These are phyloP conservation scores for Mnemiopsis leidyi DNA, from an alignment of 37 sponge, comb jelly and placozoan species.

Conservation along the genomic window DNA sequence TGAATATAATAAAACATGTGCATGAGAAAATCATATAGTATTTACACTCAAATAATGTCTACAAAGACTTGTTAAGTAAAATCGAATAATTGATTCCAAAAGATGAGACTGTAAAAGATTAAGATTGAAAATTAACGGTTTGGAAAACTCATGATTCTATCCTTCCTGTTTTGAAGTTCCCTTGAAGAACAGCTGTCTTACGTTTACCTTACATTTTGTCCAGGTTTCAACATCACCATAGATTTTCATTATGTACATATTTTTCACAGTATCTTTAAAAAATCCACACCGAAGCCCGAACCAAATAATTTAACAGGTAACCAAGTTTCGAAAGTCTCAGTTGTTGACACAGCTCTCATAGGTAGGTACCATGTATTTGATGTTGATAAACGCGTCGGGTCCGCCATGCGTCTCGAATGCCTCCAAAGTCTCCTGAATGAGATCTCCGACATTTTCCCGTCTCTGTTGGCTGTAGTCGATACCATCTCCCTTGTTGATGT, in stretches of 20 bases:
- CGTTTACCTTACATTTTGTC: background rate
- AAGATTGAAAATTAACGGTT: background rate
- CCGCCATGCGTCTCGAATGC: conserved; percentile 94
- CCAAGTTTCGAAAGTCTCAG: conserved; percentile 51
- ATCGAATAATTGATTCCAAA: background rate
- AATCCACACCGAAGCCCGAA: background rate
- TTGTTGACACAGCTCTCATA: conserved; percentile 94
- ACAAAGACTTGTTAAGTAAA: background rate
- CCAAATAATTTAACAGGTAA: conserved; percentile 21
- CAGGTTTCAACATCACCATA: background rate
- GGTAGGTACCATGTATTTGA: conserved; percentile 99
- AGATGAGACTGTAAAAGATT: background rate
- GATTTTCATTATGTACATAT: background rate
- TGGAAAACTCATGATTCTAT: background rate
- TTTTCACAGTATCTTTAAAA: background rate
- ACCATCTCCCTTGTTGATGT: conserved; percentile 94
- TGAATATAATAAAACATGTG: too few species aligned
- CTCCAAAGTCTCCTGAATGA: conserved; percentile 92
- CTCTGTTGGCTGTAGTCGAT: conserved; percentile 99
- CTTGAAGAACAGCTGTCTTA: too few species aligned
- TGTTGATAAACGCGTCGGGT: conserved; percentile 96
- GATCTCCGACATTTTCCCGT: conserved; percentile 91
- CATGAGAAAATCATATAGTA: background rate
- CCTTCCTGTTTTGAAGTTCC: too few species aligned
- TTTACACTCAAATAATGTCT: background rate